Conservation (phyloP, 2,888 invertebrate genomes). For the Lithodes maja region DNA sequence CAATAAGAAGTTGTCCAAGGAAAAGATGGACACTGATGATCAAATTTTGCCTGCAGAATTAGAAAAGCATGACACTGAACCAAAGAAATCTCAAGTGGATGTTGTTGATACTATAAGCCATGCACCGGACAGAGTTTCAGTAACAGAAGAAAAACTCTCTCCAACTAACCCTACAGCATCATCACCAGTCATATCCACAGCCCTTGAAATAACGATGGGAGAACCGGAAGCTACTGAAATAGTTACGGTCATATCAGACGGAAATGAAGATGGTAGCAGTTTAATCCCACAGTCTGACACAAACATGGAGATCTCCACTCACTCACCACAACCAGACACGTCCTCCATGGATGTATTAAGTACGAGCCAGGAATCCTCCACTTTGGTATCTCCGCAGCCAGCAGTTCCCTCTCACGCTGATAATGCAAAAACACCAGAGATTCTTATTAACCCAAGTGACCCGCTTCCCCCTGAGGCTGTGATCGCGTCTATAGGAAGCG, state of each 20-base stretch:
- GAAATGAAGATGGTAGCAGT: not conserved
- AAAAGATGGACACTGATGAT: constrained; percentile 47
- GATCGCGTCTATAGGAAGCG: constrained; percentile 69
- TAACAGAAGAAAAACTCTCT: constrained; percentile 29
- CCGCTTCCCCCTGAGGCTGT: constrained; percentile 52
- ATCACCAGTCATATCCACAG: not conserved
- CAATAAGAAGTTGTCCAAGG: not conserved
- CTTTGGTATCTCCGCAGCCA: constrained; percentile 25
- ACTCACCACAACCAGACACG: constrained; percentile 5
- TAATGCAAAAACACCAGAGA: constrained; percentile 24
- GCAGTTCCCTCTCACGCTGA: constrained; percentile 15
- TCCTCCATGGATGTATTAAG: constrained; percentile 5
- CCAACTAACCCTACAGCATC: not conserved
- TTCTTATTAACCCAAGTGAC: constrained; percentile 23
- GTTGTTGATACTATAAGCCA: constrained; percentile 36
- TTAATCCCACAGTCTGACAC: not conserved
- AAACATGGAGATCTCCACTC: not conserved
- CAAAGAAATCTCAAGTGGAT: constrained; percentile 45
- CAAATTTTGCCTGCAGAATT: constrained; percentile 1
- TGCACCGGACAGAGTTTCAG: not conserved
- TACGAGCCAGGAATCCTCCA: constrained; percentile 18
- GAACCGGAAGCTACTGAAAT: not conserved
- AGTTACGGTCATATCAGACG: not conserved
- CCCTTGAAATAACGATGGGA: not conserved
- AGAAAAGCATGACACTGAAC: constrained; percentile 12